Evolutionary conservation across 2,888 invertebrate genomes (phyloP).

Genomic region (Drosophila ezoana): DNA sequence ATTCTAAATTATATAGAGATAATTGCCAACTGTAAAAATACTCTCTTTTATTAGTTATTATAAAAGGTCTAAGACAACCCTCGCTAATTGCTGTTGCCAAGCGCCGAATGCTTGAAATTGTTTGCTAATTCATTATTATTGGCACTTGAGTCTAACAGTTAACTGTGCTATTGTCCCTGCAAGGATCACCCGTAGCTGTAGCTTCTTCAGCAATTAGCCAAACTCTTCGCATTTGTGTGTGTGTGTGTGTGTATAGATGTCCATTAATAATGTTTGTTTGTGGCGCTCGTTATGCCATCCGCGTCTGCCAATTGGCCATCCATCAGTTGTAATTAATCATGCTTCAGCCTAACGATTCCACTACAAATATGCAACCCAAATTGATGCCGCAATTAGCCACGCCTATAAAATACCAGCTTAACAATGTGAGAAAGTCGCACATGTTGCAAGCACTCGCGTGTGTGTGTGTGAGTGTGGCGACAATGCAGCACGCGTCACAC

Average conservation of each 20-base stretch:
- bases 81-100: conserved; percentile 28
- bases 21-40: neutral
- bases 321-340: conserved; percentile 81
- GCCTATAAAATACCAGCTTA: conserved; percentile 40
- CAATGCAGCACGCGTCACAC: neutral
- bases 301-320: conserved; percentile 74
- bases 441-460: conserved; percentile 23
- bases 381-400: conserved; percentile 55
- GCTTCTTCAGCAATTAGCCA: conserved; percentile 63
- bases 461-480: no score
- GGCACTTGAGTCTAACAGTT: conserved; percentile 59
- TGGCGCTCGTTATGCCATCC: conserved; percentile 58
- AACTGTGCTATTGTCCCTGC: conserved; percentile 32
- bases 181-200: conserved; percentile 31
- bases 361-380: conserved; percentile 53
- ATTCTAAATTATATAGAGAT: neutral
- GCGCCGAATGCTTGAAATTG: conserved; percentile 60
- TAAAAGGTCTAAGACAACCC: conserved; percentile 16
- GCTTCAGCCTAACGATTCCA: conserved; percentile 65
- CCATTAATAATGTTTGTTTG: conserved; percentile 71
- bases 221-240: conserved; percentile 26
- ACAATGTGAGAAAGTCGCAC: conserved; percentile 43
- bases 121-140: conserved; percentile 79
- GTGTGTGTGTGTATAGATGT: conserved; percentile 38
- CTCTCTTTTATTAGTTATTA: neutral